Base-by-base conservation (phyloP, 2,888 invertebrate species). In the Malthinus seriepunctatus region DNA sequence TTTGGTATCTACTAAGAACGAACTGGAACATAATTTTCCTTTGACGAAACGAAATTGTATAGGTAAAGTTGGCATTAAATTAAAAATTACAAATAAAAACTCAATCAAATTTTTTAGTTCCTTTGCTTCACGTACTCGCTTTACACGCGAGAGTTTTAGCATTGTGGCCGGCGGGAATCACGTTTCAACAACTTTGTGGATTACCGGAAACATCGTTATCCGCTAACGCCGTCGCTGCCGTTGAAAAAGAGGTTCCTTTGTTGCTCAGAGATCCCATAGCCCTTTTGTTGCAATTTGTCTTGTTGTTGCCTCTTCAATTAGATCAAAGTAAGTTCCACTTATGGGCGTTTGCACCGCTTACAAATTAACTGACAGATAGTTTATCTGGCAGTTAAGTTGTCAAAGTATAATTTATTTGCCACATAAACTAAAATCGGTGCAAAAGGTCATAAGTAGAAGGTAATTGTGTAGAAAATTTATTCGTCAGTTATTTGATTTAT, bases 201-300 rank as follows among this genome's bases (percentile, higher is more conserved):
- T 63, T 80, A 23, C 76, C 76, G 2, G 64, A 71, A 10, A 70
- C 72, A 35, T 70, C 74, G 32, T 71, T 74, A 6, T 63, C 67
- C 6, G 66, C 75, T 8, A 61, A 62, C 39, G 60, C 67, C n/a
- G 67, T 81, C 51, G 79, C 76, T 4, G 76, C 78, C 15, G 73
- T 78, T 48, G 81, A 78, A 69, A 79, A 82, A 59, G 86, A 88
- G 76, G 88, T 97, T 72, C 96, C 97, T 67, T 82, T 95, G 71
- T 82, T 97, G 68, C 83, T 97, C 69, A 84, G 89, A 52, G 97
- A 97, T 82, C 93, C 94, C 3, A 84, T 87, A 52, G 90, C 95
- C 61, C 82, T 96, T 67, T 84, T 97, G 39, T 83, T 95, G 72
- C 95, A 96, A 77, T 87, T 95, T 70, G 84, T 96, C 67, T 82